These are phyloP conservation scores for Cephus nigrinus DNA, from an alignment of 2,888 invertebrate genomes.

Conservation along the genomic window DNA sequence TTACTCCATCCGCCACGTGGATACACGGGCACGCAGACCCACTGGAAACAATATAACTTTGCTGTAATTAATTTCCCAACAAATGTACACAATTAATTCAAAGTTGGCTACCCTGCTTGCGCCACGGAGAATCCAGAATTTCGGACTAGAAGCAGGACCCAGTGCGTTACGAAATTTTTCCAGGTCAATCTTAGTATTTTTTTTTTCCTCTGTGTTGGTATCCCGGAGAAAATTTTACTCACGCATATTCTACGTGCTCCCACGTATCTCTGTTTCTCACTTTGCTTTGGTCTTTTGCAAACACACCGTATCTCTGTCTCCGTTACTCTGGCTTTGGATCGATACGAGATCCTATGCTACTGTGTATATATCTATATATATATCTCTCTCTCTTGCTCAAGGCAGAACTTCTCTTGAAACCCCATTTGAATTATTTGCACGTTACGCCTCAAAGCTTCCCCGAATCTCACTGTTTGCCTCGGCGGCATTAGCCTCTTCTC, in stretches of 20 bases:
- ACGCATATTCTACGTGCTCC: not conserved
- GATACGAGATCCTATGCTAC: not conserved
- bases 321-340: not conserved
- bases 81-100: slow-evolving; percentile 42
- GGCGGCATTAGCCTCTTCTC: slow-evolving; percentile 35
- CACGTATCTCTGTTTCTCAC: slow-evolving; percentile 8
- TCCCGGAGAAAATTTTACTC: not conserved
- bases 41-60: slow-evolving; percentile 47
- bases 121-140: slow-evolving; percentile 10
- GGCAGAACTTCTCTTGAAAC: slow-evolving; percentile 37
- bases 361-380: not conserved
- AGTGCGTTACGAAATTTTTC: slow-evolving; percentile 13
- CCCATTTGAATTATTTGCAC: slow-evolving; percentile 51
- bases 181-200: not conserved
- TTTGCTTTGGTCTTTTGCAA: slow-evolving; percentile 7
- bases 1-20: not conserved
- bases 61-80: slow-evolving; percentile 47
- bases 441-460: slow-evolving; percentile 45
- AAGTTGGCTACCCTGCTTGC: slow-evolving; percentile 25
- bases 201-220: not conserved
- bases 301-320: slow-evolving; percentile 4
- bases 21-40: slow-evolving; percentile 13
- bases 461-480: slow-evolving; percentile 35
- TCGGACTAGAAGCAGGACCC: slow-evolving; percentile 7
- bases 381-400: not conserved